Evolutionary conservation across 2,888 invertebrate genomes (phyloP).

Genomic region (Dysmachus trigonus): DNA sequence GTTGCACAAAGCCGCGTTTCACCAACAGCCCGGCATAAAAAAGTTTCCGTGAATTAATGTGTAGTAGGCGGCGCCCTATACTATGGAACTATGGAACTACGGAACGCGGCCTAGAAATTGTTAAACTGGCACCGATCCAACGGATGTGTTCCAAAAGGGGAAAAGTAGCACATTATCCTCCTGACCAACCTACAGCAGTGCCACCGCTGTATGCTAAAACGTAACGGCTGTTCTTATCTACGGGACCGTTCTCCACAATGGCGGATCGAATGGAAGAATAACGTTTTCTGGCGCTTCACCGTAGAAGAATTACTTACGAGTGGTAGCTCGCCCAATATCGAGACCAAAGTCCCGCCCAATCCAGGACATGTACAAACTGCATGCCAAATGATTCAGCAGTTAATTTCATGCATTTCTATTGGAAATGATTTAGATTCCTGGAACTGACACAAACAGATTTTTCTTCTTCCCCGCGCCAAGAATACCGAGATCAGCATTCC

Average conservation of each 20-base stretch:
- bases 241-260: neutral
- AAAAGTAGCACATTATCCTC: constrained; percentile 32
- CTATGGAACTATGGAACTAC: neutral
- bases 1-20: neutral
- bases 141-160: neutral
- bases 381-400: constrained; percentile 37
- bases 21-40: neutral
- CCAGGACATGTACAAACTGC: neutral
- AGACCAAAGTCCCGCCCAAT: neutral
- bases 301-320: constrained; percentile 24
- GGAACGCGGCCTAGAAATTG: constrained; percentile 9
- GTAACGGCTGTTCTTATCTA: neutral
- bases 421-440: constrained; percentile 29
- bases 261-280: constrained; percentile 30
- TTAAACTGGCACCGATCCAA: constrained; percentile 16
- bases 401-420: constrained; percentile 37
- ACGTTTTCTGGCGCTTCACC: constrained; percentile 21
- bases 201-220: neutral
- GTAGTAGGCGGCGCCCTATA: neutral
- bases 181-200: neutral
- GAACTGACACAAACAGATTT: constrained; percentile 32
- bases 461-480: neutral
- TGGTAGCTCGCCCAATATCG: neutral
- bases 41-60: constrained; percentile 22
- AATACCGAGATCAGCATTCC: neutral